Percentiles rank a stretch among this genome's conserved stretches.
Conservation (phyloP, 2,113 vertebrate genomes). For the Hylia prasina region DNA sequence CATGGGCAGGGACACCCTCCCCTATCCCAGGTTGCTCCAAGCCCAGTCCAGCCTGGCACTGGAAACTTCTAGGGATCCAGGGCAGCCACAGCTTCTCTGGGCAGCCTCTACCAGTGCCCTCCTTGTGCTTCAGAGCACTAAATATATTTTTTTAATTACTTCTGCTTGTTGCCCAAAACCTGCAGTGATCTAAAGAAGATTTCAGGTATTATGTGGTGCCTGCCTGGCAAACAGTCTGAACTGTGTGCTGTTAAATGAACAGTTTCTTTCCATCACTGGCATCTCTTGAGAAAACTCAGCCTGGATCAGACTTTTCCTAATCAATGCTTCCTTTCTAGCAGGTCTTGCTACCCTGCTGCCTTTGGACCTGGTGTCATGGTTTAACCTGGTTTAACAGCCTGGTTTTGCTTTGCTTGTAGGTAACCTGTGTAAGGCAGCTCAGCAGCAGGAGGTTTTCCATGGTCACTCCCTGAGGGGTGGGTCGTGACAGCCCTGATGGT, state of each 20-base stretch:
- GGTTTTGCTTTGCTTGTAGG: not conserved
- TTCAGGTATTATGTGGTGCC: not conserved
- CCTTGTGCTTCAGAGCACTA: not conserved
- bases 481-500: not conserved
- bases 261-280: not conserved
- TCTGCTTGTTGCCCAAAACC: not conserved
- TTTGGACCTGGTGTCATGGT: rapidly evolving
- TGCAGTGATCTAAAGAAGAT: not conserved
- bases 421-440: not conserved
- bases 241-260: not conserved
- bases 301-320: not conserved
- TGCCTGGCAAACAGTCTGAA: not conserved
- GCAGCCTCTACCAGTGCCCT: not conserved
- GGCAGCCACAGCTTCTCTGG: not conserved
- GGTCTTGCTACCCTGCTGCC: not conserved
- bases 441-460: not conserved
- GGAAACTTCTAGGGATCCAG: not conserved
- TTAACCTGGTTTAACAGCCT: not conserved
- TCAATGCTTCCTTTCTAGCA: not conserved
- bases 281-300: not conserved
- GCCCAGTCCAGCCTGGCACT: rapidly evolving
- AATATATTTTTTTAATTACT: not conserved
- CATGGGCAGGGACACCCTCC: not conserved
- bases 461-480: not conserved
- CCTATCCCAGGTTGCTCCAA: not conserved